These are phyloP conservation scores for Caenorhabditis latens DNA, from an alignment of 1,140 invertebrate genomes.

Conservation along the genomic window DNA sequence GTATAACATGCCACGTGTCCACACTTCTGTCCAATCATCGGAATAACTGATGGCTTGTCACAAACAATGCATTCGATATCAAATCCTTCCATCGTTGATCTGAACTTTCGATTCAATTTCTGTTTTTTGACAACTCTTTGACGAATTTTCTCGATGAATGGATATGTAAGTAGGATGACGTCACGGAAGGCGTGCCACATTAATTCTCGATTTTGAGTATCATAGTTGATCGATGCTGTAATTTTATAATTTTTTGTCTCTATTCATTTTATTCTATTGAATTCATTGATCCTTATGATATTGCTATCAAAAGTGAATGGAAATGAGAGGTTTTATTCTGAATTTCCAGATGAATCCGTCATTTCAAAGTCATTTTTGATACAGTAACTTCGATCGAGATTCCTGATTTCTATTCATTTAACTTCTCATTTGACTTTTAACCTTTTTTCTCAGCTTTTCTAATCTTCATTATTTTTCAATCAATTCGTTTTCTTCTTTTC, in stretches of 20 bases:
- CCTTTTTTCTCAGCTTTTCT: not conserved
- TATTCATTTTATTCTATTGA: not conserved
- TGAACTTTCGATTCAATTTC: conserved; percentile 15
- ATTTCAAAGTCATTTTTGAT: conserved; percentile 36
- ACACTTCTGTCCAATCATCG: conserved; percentile 53
- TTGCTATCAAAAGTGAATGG: conserved; percentile 2
- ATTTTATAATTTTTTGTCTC: not conserved
- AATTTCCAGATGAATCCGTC: not conserved
- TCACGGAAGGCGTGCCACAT: conserved; percentile 64
- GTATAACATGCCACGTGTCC: conserved; percentile 61
- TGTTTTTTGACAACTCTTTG: conserved; percentile 32
- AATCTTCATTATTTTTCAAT: not conserved
- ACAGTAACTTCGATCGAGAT: not conserved
- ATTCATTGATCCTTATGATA: not conserved
- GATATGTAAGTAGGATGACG: conserved; percentile 56
- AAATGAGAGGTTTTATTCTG: not conserved
- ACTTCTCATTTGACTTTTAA: not conserved
- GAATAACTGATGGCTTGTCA: conserved; percentile 56
- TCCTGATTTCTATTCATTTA: not conserved
- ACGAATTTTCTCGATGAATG: conserved; percentile 38
- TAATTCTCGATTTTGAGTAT: conserved; percentile 61
- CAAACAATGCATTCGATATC: conserved; percentile 58
- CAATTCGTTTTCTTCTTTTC: not conserved
- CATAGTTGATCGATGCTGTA: conserved; percentile 62
- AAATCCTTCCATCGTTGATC: not conserved